Evolutionary conservation across 2,888 invertebrate species (phyloP), one percentile per base, ranked within the genome.

Genomic region (Leptinotarsa juncta): DNA sequence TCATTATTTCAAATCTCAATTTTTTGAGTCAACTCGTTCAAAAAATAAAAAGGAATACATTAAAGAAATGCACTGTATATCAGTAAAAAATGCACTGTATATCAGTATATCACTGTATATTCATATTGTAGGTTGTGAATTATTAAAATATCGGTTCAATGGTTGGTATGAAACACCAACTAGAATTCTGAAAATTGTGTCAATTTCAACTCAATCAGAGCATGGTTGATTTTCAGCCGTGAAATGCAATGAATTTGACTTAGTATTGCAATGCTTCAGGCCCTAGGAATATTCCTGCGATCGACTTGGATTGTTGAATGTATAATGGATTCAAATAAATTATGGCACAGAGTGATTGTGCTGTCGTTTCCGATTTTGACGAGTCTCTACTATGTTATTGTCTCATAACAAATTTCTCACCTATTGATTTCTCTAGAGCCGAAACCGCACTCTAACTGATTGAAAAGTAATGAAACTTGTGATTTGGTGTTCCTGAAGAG

Each of bases 301-400:
- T 76, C 78, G 77, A 76, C 76, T 77, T 78, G 77, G 75, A 77
- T 76, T 65, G 78, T 77, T 75, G 75, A 77, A 76, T 73, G 71
- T 74, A 71, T 80, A 80, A 82, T 83, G 80, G 79, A 84, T 84
- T 83, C 79, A 75, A 75, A 68, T 81, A 78, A 81, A 78, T 79
- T 83, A 83, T 82, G 79, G 80, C 78, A 75, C 75, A 74, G 79
- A 74, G 77, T 82, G 83, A 75, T 72, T 70, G 70, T 75, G 75
- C 72, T 70, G 65, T 72, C 70, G 67, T 70, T 70, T 72, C 72
- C 67, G 75, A 75, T 72, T 75, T 72, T 72, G 75, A 75, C 70
- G 72, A 75, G 70, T 72, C 72, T 75, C 67, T 75, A 72, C 75
- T 51, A 70, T 70, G 70, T 72, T 75, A 75, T 67, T 67, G 75